A percentile compares a stretch with the other conserved stretches of the same genome.
Evolutionary conservation across 2,797 vertebrate species (phyloP).

Genomic region (Acanthis flammea): DNA sequence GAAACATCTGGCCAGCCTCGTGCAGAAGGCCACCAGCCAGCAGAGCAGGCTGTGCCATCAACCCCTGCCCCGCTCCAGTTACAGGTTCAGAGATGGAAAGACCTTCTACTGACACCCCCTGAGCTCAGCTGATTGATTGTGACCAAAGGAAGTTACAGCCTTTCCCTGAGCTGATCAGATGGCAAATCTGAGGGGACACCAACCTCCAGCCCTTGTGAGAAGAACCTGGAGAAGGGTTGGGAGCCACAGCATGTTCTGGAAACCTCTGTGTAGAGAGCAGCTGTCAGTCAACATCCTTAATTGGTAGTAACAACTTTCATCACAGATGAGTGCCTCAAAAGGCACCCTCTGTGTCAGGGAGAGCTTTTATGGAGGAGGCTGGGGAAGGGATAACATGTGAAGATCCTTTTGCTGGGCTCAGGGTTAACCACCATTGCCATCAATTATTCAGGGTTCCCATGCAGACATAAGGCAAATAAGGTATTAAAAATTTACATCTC

Average conservation of each 20-base stretch:
- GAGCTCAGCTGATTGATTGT: neutral
- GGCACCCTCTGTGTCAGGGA: neutral
- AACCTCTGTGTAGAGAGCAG: neutral
- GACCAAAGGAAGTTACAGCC: neutral
- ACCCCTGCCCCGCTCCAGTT: accelerated
- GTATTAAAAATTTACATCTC: constrained; percentile 49
- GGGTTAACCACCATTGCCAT: constrained; percentile 27
- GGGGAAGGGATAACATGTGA: neutral
- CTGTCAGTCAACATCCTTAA: neutral
- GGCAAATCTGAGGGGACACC: neutral
- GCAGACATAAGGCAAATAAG: constrained; percentile 5
- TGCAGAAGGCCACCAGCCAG: neutral
- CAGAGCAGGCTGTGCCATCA: neutral
- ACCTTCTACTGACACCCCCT: neutral
- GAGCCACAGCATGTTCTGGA: neutral
- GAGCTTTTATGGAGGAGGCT: neutral
- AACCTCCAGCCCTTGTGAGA: neutral
- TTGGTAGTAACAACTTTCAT: neutral
- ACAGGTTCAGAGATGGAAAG: neutral
- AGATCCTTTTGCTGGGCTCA: constrained; percentile 2
- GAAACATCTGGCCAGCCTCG: neutral
- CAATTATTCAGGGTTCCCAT: constrained; percentile 45
- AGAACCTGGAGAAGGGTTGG: neutral
- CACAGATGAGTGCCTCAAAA: neutral
- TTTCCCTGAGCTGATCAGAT: neutral